These are phyloP conservation scores for Alauda arvensis DNA, from an alignment of 2,797 vertebrate genomes.

Conservation along the genomic window DNA sequence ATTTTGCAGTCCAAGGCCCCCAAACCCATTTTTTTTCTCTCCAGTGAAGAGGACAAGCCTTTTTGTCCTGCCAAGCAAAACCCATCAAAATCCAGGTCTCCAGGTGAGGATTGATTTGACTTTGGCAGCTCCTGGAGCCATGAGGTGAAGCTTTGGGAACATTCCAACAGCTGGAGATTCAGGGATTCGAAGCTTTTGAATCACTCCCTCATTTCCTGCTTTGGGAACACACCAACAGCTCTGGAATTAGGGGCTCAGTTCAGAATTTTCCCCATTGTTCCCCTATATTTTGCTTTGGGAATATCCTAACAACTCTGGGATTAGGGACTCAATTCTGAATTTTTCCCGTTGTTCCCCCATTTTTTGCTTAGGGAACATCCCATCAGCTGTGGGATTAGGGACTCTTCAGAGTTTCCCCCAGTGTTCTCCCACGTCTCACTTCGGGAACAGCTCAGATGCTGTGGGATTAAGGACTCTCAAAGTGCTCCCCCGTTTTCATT, in stretches of 20 bases:
- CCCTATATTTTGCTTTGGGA: not conserved
- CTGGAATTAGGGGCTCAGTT: not conserved
- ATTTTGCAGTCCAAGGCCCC: not conserved
- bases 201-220: not conserved
- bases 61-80: not conserved
- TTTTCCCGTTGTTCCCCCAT: not conserved
- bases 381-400: not conserved
- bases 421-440: not conserved
- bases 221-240: not conserved
- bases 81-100: not conserved
- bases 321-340: not conserved
- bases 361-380: not conserved
- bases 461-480: not conserved
- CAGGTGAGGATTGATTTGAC: fast-evolving
- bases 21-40: not conserved
- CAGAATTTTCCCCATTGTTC: no score
- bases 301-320: not conserved
- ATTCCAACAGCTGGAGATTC: not conserved
- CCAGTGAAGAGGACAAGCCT: not conserved
- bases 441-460: not conserved
- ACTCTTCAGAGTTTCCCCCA: fast-evolving
- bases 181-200: not conserved
- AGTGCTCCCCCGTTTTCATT: not conserved
- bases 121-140: not conserved
- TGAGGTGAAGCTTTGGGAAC: not conserved